Evolutionary conservation across 2,113 vertebrate species (phyloP).

Genomic region (Spermophilus dauricus): DNA sequence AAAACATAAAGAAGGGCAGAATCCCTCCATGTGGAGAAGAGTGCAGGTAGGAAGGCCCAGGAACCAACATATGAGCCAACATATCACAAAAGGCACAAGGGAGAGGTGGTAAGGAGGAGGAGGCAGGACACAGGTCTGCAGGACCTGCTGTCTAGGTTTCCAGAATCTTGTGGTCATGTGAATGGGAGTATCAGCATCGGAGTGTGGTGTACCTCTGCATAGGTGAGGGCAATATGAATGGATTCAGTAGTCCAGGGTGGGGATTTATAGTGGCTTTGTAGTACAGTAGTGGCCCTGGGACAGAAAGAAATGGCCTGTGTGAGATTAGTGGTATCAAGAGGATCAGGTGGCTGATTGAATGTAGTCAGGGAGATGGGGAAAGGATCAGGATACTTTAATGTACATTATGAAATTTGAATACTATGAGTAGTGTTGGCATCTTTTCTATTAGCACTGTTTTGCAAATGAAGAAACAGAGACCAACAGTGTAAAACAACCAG

Average conservation of each 20-base stretch:
- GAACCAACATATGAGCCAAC: not conserved
- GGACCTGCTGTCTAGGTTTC: not conserved
- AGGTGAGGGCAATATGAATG: not conserved
- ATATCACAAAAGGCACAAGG: not conserved
- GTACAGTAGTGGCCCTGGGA: not conserved
- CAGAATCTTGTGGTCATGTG: not conserved
- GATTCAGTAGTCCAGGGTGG: not conserved
- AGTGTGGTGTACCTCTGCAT: not conserved
- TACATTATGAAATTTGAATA: not conserved
- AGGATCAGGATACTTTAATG: not conserved
- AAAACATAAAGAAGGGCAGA: not conserved
- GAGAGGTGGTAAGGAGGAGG: not conserved
- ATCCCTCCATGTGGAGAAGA: not conserved
- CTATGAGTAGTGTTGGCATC: not conserved
- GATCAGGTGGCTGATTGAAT: not conserved
- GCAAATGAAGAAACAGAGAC: not conserved
- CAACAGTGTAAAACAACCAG: not conserved
- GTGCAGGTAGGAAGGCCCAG: not conserved
- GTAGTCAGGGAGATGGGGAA: not conserved
- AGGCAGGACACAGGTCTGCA: not conserved
- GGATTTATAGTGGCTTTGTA: not conserved
- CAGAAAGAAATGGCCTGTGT: not conserved
- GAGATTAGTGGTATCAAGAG: not conserved
- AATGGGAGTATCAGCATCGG: not conserved
- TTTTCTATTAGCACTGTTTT: slow-evolving; percentile 20